Evolutionary conservation across 2,113 vertebrate genomes (phyloP), one percentile per base, ranked within the genome.

Genomic region (Antechinus flavipes): DNA sequence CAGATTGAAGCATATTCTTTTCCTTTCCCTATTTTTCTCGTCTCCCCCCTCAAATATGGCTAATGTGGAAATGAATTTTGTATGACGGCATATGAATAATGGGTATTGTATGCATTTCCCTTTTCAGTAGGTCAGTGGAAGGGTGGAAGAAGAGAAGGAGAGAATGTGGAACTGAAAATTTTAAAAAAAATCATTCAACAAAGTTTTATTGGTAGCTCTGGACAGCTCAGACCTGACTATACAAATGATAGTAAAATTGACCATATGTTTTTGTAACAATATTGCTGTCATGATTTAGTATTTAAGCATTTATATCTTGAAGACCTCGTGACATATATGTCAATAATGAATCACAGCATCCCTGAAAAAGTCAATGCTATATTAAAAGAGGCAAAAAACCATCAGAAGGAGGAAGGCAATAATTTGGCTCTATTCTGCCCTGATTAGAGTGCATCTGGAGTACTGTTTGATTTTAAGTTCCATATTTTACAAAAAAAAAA

Each of bases 261-360:
- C 25, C 53, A 93, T 90, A 94, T 68, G 97, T 93, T 94, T 56
- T 46, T 10, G 46, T 19, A 89, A 97, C n/a, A 97, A 93, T 30
- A 54, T 47, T 26, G n/a, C 25, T 42, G 46, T 94, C 92, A 56
- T 35, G 61, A 25, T n/a, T 61, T 68, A 91, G 12, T 9, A 0
- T 26, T 96, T 93, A 91, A 93, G 92, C 96, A 92, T 49, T 55
- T 61, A 53, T 92, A 54, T 92, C 61, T 47, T 91, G 89, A 93
- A 95, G 54, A 27, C 8, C 2, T 84, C 12, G 5, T 35, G 68
- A 84, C 14, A 42, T 22, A 42, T 26, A 76, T 76, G 68, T 42
- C 35, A 23, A 42, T n/a, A 42, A 10, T 84, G 68, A 19, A 84
- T 23, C n/a, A 84, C 19, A 42, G 19, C 3, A 84, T n/a, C n/a